Base-by-base conservation (phyloP, 2,797 vertebrate genomes). In the Eutrigla gurnardus region DNA sequence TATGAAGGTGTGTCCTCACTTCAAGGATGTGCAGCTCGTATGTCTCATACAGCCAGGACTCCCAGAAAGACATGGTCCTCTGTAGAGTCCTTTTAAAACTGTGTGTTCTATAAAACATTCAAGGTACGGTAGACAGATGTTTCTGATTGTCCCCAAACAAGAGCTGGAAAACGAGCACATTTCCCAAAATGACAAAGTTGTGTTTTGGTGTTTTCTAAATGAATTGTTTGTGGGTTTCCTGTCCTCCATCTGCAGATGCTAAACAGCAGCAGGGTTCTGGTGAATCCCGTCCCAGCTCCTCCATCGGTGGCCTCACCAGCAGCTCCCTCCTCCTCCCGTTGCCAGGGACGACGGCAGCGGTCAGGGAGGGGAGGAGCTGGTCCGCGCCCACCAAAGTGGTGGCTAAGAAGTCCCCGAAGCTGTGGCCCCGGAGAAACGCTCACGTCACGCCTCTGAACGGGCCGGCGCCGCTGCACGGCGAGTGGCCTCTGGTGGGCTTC, bases 361-460 rank as follows among this genome's bases (percentile, higher is more conserved):
- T 89, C 65, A 84, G 90, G 63, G 91, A 93, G 58, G 73, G 54
- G 1, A 88, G 92, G 13, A 92, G 90, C 86, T 66, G 87, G n/a
- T 77, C 87, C 3, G 14, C 61, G 43, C 82, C 92, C 4, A 47
- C 72, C 11, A 94, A 84, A 85, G 70, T 49, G 6, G 50, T 62
- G 1, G 73, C 80, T 17, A 94, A 88, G 67, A 94, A 91, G 75
- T 95, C 93, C 4, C 94, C 94, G 0, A 95, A 95, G 75, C 86
- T 91, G 18, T 95, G 94, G 94, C 87, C 81, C n/a, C 93, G 88
- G 81, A 93, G 94, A 67, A 94, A 94, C 1, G 94, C 95, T 36
- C 87, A 89, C 0, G 94, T 96, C 61, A 95, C 95, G 0, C 95
- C 95, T 0, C 76, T 95, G 0, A 94, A 94, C 12, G 93, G 92